These are phyloP conservation scores for Anas capensis DNA, from an alignment of 2,797 vertebrate genomes.

Conservation along the genomic window DNA sequence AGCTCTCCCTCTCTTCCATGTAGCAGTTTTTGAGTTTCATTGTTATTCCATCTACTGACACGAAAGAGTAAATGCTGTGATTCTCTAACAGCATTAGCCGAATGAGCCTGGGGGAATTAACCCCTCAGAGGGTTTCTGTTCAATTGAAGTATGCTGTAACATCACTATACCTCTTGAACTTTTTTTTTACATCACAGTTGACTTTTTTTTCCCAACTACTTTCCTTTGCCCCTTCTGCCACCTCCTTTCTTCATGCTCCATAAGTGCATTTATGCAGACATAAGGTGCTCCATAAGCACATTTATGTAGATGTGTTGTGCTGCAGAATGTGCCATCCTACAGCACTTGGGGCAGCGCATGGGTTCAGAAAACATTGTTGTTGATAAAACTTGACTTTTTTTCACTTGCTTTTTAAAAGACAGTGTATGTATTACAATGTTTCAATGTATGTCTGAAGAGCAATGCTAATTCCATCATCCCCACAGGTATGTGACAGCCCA, in stretches of 20 bases:
- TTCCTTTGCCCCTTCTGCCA: neutral
- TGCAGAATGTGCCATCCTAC: neutral
- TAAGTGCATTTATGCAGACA: neutral
- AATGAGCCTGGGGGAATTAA: neutral
- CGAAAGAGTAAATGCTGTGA: slow-evolving; percentile 5
- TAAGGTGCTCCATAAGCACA: neutral
- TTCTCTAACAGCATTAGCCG: neutral
- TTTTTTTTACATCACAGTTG: neutral
- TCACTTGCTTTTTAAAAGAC: neutral
- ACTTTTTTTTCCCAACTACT: neutral
- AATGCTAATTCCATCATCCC: neutral
- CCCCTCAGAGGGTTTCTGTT: neutral
- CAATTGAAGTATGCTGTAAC: neutral
- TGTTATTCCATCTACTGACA: slow-evolving; percentile 20
- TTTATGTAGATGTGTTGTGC: neutral
- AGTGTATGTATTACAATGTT: too few relatives aligned
- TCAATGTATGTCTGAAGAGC: too few relatives aligned
- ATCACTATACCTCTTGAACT: neutral
- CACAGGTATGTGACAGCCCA: neutral
- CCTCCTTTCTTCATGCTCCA: neutral
- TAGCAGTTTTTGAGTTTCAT: slow-evolving; percentile 22
- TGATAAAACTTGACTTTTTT: neutral
- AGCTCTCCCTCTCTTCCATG: neutral
- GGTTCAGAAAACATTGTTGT: neutral
- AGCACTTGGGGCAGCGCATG: neutral